Evolutionary conservation across 1,140 invertebrate genomes (phyloP).

Genomic region (Lepidurus arcticus): DNA sequence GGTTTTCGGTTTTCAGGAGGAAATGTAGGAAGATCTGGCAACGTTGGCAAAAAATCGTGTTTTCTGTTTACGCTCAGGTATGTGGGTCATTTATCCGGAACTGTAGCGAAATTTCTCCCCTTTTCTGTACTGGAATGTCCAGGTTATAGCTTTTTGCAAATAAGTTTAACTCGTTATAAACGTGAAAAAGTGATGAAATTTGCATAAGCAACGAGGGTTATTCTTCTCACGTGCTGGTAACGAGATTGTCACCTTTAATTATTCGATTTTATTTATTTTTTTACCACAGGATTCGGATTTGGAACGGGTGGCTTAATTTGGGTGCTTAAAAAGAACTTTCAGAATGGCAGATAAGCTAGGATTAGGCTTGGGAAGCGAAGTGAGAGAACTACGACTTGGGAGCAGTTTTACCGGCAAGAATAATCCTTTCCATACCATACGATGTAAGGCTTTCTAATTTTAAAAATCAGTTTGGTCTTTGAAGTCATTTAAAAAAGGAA

Average conservation of each 20-base stretch:
- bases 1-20: neutral
- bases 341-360: slow-evolving; percentile 64
- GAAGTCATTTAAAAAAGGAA: slow-evolving; percentile 25
- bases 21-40: neutral
- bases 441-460: slow-evolving; percentile 61
- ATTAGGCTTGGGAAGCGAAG: slow-evolving; percentile 65
- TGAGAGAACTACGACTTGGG: slow-evolving; percentile 74
- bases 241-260: no score
- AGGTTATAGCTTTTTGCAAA: no score
- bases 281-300: no score
- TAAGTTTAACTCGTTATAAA: no score
- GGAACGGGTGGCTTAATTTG: neutral
- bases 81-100: slow-evolving; percentile 18
- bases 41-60: neutral
- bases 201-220: no score
- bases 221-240: no score
- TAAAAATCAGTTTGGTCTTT: neutral
- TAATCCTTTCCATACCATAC: slow-evolving; percentile 73
- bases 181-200: no score
- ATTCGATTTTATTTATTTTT: no score
- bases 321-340: neutral
- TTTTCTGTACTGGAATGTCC: neutral
- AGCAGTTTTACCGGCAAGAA: slow-evolving; percentile 65
- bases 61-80: neutral
- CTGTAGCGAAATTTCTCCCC: neutral